Percentiles rank a stretch among this genome's conserved stretches.
Evolutionary conservation across 2,113 vertebrate genomes (phyloP).

Genomic region (Abramis brama): DNA sequence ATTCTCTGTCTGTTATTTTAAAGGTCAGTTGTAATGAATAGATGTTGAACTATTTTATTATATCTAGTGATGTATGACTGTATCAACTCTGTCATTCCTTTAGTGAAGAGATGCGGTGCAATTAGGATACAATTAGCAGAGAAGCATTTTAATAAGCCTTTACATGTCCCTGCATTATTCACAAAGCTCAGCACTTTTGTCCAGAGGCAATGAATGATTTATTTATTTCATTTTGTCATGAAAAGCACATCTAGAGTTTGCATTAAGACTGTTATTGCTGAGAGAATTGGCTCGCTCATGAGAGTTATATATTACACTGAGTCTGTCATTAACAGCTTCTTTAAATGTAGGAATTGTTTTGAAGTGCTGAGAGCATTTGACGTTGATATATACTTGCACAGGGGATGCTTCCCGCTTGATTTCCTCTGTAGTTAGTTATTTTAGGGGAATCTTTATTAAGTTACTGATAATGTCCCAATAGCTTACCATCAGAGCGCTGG

Average conservation of each 20-base stretch:
- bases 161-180: constrained; percentile 58
- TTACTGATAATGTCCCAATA: constrained; percentile 31
- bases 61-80: background rate
- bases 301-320: background rate
- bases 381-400: background rate
- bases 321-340: constrained; percentile 37
- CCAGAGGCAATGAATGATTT: constrained; percentile 52
- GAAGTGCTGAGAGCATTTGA: background rate
- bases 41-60: constrained; percentile 32
- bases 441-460: constrained; percentile 21
- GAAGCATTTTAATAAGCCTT: constrained; percentile 52
- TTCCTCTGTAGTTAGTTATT: constrained; percentile 21
- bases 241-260: constrained; percentile 45
- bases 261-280: constrained; percentile 30
- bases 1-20: constrained; percentile 10
- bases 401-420: constrained; percentile 3
- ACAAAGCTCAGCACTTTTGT: constrained; percentile 46
- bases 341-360: constrained; percentile 33
- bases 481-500: background rate
- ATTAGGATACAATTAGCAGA: constrained; percentile 57
- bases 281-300: constrained; percentile 19
- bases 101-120: constrained; percentile 39
- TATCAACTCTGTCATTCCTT: constrained; percentile 22
- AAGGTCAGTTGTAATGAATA: constrained; percentile 13
- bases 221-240: constrained; percentile 56